Base-by-base conservation (phyloP, 2,888 invertebrate species). In the Euproctis similis region DNA sequence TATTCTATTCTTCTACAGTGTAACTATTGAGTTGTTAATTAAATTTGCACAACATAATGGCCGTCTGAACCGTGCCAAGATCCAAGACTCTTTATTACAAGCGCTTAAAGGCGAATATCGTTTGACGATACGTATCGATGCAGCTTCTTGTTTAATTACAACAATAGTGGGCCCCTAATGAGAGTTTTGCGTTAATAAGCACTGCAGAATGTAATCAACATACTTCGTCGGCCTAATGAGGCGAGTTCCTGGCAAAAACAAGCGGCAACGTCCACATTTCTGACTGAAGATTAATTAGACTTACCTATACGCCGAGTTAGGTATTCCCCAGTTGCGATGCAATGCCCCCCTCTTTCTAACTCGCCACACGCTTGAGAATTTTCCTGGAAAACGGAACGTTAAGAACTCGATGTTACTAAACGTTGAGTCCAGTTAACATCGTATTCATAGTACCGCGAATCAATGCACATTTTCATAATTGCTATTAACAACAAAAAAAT, bases 141-240 rank as follows among this genome's bases (percentile, higher is more conserved):
- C 71, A 67, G 68, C 67, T 69, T 71, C 75, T 76, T 76, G 80
- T 81, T 82, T 80, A 84, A 82, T 84, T 82, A 81, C 78, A 82
- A 84, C 82, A 84, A 82, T 82, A 82, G 82, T 81, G 70, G 10
- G 73, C 69, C 74, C 72, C 80, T 84, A 82, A 82, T 81, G 81
- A 82, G 82, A 80, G 73, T n/a, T 80, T 80, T 78, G 80, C 77
- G 74, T 74, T 84, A 82, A 82, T 82, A 84, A 82, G 81, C 75
- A 70, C 80, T 75, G 72, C 77, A 81, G 76, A 84, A 81, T 81
- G 81, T 82, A 82, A 82, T 82, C 81, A 82, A 82, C 82, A 75
- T 82, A 75, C 82, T 72, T 76, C 73, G 77, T 62, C 73, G 73
- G 69, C 76, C 81, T 84, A 84, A 82, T 82, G 82, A 84, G 77